Evolutionary conservation across 2,888 invertebrate genomes (phyloP), one percentile per base, ranked within the genome.

Genomic region (Limnephilus rhombicus): DNA sequence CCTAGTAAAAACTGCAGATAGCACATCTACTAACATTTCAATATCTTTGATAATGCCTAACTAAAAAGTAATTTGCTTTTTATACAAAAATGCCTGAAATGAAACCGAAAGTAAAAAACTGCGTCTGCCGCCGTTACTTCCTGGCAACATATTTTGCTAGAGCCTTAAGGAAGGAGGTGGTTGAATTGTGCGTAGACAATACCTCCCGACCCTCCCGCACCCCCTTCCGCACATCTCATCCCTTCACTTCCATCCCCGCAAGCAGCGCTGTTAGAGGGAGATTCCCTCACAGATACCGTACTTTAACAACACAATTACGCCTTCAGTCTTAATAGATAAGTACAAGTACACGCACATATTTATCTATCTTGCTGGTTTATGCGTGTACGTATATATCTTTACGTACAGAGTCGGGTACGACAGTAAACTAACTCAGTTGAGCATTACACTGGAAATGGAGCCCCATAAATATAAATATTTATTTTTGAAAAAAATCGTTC

Each of bases 281-380:
- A 83, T 53, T 82, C 90, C 85, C 45, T 83, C 29, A 45, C 12
- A 91, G 90, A 88, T 88, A 91, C 85, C 82, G 53, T 86, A 85
- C 85, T 91, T 91, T 91, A 85, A 91, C 90, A 91, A 91, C 90
- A 91, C 90, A 91, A 91, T 91, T 91, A 91, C 85, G 90, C 90
- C 90, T 86, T 86, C 49, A 86, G 86, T 45, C 86, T 86, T 86
- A 86, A 86, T 86, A 86, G 86, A 86, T 86, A 86, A 86, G 86
- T 86, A 45, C 68, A 68, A 34, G 34, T 34, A 68, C 68, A 31
- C 15, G 34, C 82, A 82, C 82, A 34, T 68, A 68, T 53, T 53
- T 53, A 53, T n/a, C 24, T n/a, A 68, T 68, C 24, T 68, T 68
- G 24, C n/a, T 68, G 68, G 68, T 68, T 68, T 68, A 68, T 68